Base-by-base conservation (phyloP, 2,888 invertebrate species). In the Eutolmus rufibarbis region DNA sequence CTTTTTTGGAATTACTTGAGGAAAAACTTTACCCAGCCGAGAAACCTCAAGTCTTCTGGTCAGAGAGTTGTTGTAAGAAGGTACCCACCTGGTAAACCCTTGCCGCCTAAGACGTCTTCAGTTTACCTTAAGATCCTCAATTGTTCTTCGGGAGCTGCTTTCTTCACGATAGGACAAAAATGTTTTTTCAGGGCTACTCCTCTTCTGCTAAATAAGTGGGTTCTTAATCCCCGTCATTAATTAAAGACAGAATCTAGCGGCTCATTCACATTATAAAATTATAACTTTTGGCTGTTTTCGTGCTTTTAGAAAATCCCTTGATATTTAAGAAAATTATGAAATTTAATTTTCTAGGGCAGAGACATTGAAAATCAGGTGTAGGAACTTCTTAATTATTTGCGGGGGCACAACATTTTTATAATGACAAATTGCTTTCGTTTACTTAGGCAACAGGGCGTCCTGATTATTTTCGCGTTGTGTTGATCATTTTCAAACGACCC, bases 191-290 rank as follows among this genome's bases (percentile, higher is more conserved):
- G 19, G 23, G 12, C 16, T 28, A 12, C 66, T 19, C 23, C 23
- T 40, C 5, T 5, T 66, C 2, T 5, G 66, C 19, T n/a, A 66
- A 84, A 40, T 57, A 82, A 34, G 37, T 37, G n/a, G 37, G 19
- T 43, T n/a, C 66, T 57, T 84, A 66, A 14, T 57, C 56, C n/a
- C 23, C 37, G 37, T 66, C 82, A 40, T 84, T 84, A 84, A 84
- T 84, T 66, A 84, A 66, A 28, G 82, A n/a, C 82, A 16, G 43
- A 78, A 23, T 43, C 31, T 56, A 56, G 56, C 31, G 9, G 16
- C 82, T 34, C 40, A 5, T 40, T 19, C 34, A 37, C 46, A 56
- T 57, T 57, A 82, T 66, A 7, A 12, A 66, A 51, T 51, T n/a
- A n/a, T 51, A 46, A 46, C 43, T 51, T 51, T 51, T 51, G 51